Conservation (phyloP, 1,140 invertebrate genomes). For the Diachasma alloeum region DNA sequence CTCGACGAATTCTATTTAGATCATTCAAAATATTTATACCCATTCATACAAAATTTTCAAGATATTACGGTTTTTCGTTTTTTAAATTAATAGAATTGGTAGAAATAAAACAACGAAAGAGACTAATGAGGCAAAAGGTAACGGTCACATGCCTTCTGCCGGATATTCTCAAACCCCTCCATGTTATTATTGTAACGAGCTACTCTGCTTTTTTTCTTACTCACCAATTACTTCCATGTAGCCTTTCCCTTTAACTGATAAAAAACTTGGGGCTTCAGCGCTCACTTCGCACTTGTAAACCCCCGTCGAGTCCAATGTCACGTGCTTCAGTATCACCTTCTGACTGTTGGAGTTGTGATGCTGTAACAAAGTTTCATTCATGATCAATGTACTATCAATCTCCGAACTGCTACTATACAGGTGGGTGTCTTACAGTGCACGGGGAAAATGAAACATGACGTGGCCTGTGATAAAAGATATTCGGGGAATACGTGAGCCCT, state of each 20-base stretch:
- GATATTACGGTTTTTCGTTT: no score
- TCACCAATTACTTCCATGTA: slow-evolving; percentile 79
- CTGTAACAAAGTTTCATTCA: slow-evolving; percentile 56
- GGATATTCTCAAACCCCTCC: no score
- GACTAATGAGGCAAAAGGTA: no score
- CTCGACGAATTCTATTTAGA: no score
- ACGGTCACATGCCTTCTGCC: no score
- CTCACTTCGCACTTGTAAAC: slow-evolving; percentile 80
- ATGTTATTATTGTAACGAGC: no score
- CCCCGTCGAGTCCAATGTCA: slow-evolving; percentile 74
- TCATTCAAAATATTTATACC: no score
- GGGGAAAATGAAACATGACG: not conserved
- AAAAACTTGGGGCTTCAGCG: slow-evolving; percentile 78
- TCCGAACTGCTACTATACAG: not conserved
- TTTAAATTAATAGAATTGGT: no score
- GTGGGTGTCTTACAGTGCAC: not conserved
- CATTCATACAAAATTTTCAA: no score
- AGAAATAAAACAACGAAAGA: no score
- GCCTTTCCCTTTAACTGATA: slow-evolving; percentile 72
- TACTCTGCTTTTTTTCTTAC: slow-evolving; percentile 36
- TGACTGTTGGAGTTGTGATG: slow-evolving; percentile 67
- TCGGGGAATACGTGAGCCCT: not conserved
- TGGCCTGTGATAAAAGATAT: not conserved
- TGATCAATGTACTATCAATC: not conserved
- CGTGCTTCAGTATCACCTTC: slow-evolving; percentile 69